Evolutionary conservation across 2,797 vertebrate species (phyloP).

Genomic region (Eulemur albifrons): DNA sequence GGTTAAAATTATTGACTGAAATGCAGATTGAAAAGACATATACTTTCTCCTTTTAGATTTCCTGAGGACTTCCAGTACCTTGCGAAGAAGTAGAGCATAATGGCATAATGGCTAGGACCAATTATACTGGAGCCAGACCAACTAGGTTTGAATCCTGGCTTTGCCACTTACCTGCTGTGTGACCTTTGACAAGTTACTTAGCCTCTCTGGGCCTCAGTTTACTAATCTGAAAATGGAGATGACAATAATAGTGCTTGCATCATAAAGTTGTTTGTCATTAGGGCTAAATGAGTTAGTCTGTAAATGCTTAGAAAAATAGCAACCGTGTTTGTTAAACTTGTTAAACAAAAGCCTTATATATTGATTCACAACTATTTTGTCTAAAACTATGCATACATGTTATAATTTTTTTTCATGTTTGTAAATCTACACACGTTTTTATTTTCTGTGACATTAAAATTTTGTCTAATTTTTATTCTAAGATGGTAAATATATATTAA

Average conservation of each 20-base stretch:
- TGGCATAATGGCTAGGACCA: neutral
- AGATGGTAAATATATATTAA: neutral
- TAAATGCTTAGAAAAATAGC: neutral
- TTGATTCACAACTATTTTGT: neutral
- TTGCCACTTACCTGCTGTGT: neutral
- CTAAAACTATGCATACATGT: neutral
- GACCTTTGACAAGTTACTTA: neutral
- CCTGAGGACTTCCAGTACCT: neutral
- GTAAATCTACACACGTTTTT: neutral
- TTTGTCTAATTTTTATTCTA: neutral
- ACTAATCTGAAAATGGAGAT: neutral
- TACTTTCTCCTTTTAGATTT: neutral
- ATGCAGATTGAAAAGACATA: neutral
- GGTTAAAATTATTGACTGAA: neutral
- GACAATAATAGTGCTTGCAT: neutral
- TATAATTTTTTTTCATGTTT: slow-evolving; percentile 24
- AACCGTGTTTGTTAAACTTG: neutral
- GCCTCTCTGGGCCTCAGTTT: neutral
- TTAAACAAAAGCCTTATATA: neutral
- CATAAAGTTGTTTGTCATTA: neutral
- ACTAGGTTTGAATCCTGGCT: neutral
- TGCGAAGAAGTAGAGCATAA: neutral
- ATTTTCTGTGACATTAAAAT: neutral
- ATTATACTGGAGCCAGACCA: neutral
- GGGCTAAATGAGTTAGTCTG: neutral